Conservation (phyloP, 2,888 invertebrate species). For the Brenthis daphne region DNA sequence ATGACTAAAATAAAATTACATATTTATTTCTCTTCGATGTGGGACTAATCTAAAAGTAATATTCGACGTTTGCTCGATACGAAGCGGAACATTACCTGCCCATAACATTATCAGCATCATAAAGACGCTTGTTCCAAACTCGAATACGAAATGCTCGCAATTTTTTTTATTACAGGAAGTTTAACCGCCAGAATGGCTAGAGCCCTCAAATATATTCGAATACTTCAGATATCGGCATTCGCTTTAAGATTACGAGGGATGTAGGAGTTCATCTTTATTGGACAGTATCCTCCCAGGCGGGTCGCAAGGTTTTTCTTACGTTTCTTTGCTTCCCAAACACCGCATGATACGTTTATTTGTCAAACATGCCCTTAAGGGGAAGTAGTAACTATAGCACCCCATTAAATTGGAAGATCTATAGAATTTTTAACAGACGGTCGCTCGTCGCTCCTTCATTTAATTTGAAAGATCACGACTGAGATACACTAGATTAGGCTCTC, state of each 20-base stretch:
- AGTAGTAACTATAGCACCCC: conserved; percentile 28
- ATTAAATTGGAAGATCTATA: conserved; percentile 24
- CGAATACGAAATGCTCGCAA: conserved; percentile 78
- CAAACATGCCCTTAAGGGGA: conserved; percentile 60
- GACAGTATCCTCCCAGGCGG: conserved; percentile 58
- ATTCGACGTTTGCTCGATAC: conserved; percentile 69
- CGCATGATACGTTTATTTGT: conserved; percentile 75
- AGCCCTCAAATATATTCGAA: conserved; percentile 48
- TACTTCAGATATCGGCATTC: conserved; percentile 32
- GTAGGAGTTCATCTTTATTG: conserved; percentile 48
- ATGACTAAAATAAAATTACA: neutral
- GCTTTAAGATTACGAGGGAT: conserved; percentile 39
- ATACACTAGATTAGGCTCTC: conserved; percentile 44
- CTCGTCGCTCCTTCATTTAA: conserved; percentile 48
- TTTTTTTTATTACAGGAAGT: conserved; percentile 77
- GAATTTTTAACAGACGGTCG: conserved; percentile 44
- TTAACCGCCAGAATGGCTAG: conserved; percentile 54
- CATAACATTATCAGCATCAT: conserved; percentile 78
- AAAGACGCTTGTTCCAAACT: conserved; percentile 74
- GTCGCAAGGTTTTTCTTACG: conserved; percentile 59
- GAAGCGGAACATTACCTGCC: conserved; percentile 76
- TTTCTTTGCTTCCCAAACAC: conserved; percentile 69
- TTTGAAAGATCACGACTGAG: conserved; percentile 52
- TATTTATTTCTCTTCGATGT: conserved; percentile 5
- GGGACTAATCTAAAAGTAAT: conserved; percentile 64